A percentile compares a stretch with the other conserved stretches of the same genome.
Conservation (phyloP, 2,888 invertebrate species). For the Caenorhabditis sp. region DNA sequence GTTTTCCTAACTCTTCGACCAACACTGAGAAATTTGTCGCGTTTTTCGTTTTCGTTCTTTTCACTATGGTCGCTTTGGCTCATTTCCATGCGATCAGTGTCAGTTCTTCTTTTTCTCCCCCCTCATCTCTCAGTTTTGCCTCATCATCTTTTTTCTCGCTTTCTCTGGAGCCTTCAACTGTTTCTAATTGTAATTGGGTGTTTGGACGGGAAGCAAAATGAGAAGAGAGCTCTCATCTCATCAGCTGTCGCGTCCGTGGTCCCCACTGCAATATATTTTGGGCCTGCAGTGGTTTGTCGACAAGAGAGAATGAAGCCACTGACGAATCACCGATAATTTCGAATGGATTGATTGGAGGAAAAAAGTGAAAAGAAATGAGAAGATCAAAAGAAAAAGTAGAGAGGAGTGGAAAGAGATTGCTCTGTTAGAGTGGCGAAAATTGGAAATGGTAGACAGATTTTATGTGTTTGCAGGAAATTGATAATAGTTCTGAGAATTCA, state of each 20-base stretch:
- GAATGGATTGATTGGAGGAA: constrained; percentile 14
- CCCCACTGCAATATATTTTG: constrained; percentile 34
- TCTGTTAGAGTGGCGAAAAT: no score
- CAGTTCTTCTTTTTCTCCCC: constrained; percentile 46
- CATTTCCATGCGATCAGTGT: constrained; percentile 62
- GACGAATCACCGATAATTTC: constrained; percentile 36
- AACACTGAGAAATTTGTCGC: constrained; percentile 61
- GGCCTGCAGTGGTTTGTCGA: constrained; percentile 53
- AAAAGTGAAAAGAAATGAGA: not conserved
- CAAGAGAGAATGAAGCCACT: constrained; percentile 11
- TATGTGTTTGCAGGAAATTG: not conserved
- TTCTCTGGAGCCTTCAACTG: constrained; percentile 36
- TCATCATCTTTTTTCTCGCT: constrained; percentile 14
- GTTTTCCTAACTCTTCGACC: constrained; percentile 28
- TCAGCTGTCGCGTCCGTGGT: constrained; percentile 47
- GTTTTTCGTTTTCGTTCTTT: constrained; percentile 58
- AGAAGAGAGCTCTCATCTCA: constrained; percentile 14
- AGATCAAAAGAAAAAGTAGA: not conserved
- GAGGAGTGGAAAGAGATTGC: not conserved
- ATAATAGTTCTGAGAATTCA: not conserved
- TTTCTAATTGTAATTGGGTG: constrained; percentile 66
- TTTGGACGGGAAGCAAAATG: constrained; percentile 29
- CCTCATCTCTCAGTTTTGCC: constrained; percentile 3
- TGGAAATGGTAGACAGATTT: no score
- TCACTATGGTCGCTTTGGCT: constrained; percentile 56